These are phyloP conservation scores for Fregata magnificens DNA, from an alignment of 2,113 vertebrate species.

Conservation along the genomic window DNA sequence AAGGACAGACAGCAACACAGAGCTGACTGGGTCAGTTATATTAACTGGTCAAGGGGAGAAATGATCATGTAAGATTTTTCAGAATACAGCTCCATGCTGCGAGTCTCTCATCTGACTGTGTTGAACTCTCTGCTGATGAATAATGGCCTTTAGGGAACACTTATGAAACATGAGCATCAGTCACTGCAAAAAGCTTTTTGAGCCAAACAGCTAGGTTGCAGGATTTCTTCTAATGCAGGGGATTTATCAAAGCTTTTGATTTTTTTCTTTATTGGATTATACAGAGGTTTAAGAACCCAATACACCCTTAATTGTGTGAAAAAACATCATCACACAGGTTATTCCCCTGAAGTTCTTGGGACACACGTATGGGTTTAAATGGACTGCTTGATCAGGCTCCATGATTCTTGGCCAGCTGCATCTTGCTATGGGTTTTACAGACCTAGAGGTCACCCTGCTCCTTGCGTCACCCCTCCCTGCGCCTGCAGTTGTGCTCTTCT, in stretches of 20 bases:
- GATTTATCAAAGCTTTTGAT: not conserved
- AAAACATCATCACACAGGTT: not conserved
- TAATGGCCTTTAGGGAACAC: not conserved
- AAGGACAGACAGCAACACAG: not conserved
- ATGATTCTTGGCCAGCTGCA: not conserved
- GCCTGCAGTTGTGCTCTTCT: not conserved
- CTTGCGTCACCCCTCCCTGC: accelerated
- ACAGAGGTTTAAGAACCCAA: not conserved
- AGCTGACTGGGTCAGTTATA: not conserved
- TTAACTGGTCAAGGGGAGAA: not conserved
- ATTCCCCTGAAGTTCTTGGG: not conserved
- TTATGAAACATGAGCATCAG: not conserved
- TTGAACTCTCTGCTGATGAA: not conserved
- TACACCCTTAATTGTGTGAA: not conserved
- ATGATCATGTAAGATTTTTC: not conserved
- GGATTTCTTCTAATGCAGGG: not conserved
- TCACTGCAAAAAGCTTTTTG: not conserved
- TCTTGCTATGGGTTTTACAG: not conserved
- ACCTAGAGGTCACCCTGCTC: not conserved
- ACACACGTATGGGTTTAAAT: not conserved
- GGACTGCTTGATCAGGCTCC: not conserved
- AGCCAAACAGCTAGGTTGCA: not conserved
- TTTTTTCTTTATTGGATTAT: not conserved
- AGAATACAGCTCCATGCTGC: not conserved
- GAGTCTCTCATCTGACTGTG: not conserved